These are phyloP conservation scores for Nannobrachium achirus DNA, from an alignment of 2,113 vertebrate genomes.

Conservation along the genomic window DNA sequence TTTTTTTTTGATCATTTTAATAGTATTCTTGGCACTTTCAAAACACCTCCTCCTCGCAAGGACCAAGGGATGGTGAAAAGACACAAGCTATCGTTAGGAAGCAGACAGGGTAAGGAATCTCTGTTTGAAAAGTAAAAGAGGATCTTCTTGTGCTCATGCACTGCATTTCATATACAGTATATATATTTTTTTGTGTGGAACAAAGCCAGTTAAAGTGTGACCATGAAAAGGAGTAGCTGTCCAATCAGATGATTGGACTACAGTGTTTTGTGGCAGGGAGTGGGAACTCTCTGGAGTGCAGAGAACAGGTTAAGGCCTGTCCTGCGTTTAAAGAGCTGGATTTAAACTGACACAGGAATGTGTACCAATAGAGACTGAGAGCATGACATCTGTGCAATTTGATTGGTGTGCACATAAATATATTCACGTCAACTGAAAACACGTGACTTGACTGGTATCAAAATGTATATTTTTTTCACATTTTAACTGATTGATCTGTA, in stretches of 20 bases:
- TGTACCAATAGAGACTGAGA: constrained; percentile 33
- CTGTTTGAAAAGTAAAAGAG: constrained; percentile 7
- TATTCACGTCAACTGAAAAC: no score
- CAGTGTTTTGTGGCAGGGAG: constrained; percentile 16
- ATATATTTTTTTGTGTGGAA: constrained; percentile 27
- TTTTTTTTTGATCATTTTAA: not conserved
- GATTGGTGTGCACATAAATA: no score
- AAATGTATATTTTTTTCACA: not conserved
- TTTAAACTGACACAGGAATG: constrained; percentile 68
- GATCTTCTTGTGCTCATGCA: constrained; percentile 5
- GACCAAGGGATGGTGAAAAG: not conserved
- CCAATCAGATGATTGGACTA: constrained; percentile 39
- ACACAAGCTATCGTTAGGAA: not conserved
- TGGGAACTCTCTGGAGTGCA: constrained; percentile 21
- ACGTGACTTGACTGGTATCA: not conserved
- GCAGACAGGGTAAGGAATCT: not conserved
- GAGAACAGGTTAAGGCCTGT: constrained; percentile 66
- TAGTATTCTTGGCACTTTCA: constrained; percentile 7
- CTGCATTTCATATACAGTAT: not conserved
- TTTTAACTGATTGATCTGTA: no score
- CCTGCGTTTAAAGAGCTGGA: constrained; percentile 40
- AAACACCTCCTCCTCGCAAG: not conserved
- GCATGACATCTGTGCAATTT: constrained; percentile 49
- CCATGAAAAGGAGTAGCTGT: not conserved
- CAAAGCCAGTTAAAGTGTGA: constrained; percentile 35